Percentiles rank a stretch among this genome's conserved stretches.
phyloP scores from a whole-genome alignment of 2,888 invertebrate species.

The Eustalomyia histrio region DNA sequence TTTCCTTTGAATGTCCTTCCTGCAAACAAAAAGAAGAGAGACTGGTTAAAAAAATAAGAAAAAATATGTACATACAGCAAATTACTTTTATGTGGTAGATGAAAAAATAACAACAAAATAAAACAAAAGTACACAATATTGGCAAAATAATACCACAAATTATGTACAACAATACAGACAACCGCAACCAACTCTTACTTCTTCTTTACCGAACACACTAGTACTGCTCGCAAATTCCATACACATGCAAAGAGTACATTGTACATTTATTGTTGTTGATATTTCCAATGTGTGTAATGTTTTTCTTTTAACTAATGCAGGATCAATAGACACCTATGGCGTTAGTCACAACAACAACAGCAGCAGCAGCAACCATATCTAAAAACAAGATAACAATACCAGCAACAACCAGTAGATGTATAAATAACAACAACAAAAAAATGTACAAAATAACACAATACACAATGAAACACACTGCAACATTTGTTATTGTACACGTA shows the following conservation, averaged over 20 bases:
- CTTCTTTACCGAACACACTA: background rate
- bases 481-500: constrained; percentile 2
- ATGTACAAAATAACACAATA: background rate
- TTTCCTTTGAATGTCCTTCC: constrained; percentile 75
- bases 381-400: constrained; percentile 21
- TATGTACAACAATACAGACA: constrained; percentile 35
- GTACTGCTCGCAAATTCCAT: constrained; percentile 8
- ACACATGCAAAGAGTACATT: background rate
- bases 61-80: constrained; percentile 24
- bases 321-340: constrained; percentile 67
- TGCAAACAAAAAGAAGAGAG: constrained; percentile 63
- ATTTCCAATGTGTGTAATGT: constrained; percentile 1
- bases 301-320: constrained; percentile 57
- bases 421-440: constrained; percentile 20
- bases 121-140: constrained; percentile 25
- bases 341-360: constrained; percentile 59
- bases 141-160: constrained; percentile 48
- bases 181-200: constrained; percentile 22
- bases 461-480: background rate
- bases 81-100: constrained; percentile 54
- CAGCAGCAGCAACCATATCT: constrained; percentile 7
- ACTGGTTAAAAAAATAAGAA: constrained; percentile 27
- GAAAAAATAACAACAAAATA: background rate
- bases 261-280: constrained; percentile 13
- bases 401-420: constrained; percentile 31